phyloP scores from a whole-genome alignment of 2,888 invertebrate genomes.

The Sericinus montela region DNA sequence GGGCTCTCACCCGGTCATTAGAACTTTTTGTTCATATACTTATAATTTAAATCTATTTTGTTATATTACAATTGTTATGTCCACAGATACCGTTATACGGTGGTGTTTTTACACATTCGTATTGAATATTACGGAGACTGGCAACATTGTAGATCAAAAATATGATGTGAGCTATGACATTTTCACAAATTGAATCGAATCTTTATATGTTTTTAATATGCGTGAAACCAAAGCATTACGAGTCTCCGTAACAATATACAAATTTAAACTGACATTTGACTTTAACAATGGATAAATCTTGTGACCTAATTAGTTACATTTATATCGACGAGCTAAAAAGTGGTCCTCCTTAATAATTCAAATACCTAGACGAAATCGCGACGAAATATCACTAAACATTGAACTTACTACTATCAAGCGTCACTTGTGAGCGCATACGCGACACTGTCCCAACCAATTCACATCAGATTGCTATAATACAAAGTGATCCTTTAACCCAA shows the following conservation, averaged over 20 bases:
- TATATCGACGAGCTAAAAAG: slow-evolving; percentile 6
- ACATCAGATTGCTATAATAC: slow-evolving; percentile 1
- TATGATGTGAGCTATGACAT: too few relatives aligned
- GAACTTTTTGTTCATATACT: slow-evolving; percentile 60
- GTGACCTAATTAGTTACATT: background rate
- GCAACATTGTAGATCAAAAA: too few relatives aligned
- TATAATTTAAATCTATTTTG: slow-evolving; percentile 55
- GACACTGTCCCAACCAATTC: slow-evolving; percentile 8
- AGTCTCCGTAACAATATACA: slow-evolving; percentile 6
- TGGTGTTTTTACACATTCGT: background rate
- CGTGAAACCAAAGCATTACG: slow-evolving; percentile 1
- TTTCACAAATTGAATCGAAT: too few relatives aligned
- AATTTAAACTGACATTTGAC: slow-evolving; percentile 3
- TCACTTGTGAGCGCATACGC: slow-evolving; percentile 4
- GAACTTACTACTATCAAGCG: slow-evolving; percentile 15
- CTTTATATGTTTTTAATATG: too few relatives aligned
- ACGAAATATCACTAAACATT: slow-evolving; percentile 17
- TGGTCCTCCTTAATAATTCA: slow-evolving; percentile 19
- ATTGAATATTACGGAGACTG: slow-evolving; percentile 3
- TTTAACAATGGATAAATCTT: slow-evolving; percentile 12
- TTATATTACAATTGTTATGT: slow-evolving; percentile 28
- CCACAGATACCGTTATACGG: background rate
- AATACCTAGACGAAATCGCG: slow-evolving; percentile 18
- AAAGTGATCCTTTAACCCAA: slow-evolving; percentile 10
- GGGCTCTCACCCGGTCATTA: slow-evolving; percentile 30